These are phyloP conservation scores for Tetramorium alpestre DNA, from an alignment of 1,140 invertebrate genomes.

Conservation along the genomic window DNA sequence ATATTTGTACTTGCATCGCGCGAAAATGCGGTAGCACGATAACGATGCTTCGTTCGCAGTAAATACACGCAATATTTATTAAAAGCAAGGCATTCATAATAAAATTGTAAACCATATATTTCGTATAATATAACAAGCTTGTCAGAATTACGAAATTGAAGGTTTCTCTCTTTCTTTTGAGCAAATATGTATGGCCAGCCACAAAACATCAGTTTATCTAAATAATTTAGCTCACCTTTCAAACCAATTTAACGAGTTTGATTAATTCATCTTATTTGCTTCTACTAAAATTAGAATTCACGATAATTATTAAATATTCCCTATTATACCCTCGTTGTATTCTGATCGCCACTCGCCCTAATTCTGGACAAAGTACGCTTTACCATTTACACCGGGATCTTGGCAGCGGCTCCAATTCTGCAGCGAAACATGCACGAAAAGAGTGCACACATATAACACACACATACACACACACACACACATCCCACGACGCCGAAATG, in stretches of 20 bases:
- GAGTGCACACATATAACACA: neutral
- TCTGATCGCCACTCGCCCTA: neutral
- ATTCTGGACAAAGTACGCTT: slow-evolving; percentile 18
- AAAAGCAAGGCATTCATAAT: neutral
- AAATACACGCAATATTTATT: slow-evolving; percentile 4
- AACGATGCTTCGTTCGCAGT: neutral
- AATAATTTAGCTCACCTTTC: neutral
- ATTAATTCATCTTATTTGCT: neutral
- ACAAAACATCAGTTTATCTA: neutral
- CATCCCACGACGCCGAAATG: neutral
- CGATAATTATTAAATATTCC: neutral
- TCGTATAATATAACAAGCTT: neutral
- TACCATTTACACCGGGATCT: slow-evolving; percentile 19
- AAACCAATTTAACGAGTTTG: neutral
- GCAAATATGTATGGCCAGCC: neutral
- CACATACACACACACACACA: neutral
- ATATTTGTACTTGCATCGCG: slow-evolving; percentile 31
- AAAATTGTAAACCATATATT: slow-evolving; percentile 20
- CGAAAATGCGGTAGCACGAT: neutral
- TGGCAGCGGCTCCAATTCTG: slow-evolving; percentile 24
- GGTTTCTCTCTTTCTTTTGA: neutral
- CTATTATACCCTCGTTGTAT: neutral
- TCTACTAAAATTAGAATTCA: neutral
- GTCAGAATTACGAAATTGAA: neutral
- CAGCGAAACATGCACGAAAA: slow-evolving; percentile 1